Percentiles rank a stretch among this genome's conserved stretches.
Evolutionary conservation across 2,888 invertebrate genomes (phyloP).

Genomic region (Camptogramma bilineatum): DNA sequence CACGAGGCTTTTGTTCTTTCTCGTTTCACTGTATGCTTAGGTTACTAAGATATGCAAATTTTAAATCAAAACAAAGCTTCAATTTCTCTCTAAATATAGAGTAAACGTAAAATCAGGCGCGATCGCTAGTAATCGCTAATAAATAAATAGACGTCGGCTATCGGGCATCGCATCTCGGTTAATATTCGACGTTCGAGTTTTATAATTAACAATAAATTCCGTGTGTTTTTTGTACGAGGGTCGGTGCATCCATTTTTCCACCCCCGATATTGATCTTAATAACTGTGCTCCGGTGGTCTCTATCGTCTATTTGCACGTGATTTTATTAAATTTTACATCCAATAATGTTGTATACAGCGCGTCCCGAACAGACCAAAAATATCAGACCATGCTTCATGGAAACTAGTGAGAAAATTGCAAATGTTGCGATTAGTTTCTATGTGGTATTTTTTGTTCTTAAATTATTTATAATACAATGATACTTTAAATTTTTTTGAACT

Average conservation of each 20-base stretch:
- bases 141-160: slow-evolving; percentile 82
- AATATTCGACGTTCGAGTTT: slow-evolving; percentile 81
- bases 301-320: slow-evolving; percentile 51
- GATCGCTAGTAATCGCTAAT: slow-evolving; percentile 54
- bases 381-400: neutral
- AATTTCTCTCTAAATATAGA: slow-evolving; percentile 1
- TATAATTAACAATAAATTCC: slow-evolving; percentile 86
- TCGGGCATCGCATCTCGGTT: slow-evolving; percentile 80
- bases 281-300: slow-evolving; percentile 65
- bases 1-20: no score
- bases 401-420: neutral
- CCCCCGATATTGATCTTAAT: slow-evolving; percentile 79
- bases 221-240: slow-evolving; percentile 78
- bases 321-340: slow-evolving; percentile 39
- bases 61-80: neutral
- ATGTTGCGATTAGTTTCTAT: neutral
- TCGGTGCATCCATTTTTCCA: slow-evolving; percentile 75
- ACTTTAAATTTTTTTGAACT: no score
- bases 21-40: no score
- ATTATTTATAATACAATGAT: no score
- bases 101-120: slow-evolving; percentile 13
- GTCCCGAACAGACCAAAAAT: slow-evolving; percentile 7
- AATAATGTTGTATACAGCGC: slow-evolving; percentile 19
- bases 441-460: neutral
- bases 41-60: neutral